Base-by-base conservation (phyloP, 2,888 invertebrate species). In the Poecilus cupreus region DNA sequence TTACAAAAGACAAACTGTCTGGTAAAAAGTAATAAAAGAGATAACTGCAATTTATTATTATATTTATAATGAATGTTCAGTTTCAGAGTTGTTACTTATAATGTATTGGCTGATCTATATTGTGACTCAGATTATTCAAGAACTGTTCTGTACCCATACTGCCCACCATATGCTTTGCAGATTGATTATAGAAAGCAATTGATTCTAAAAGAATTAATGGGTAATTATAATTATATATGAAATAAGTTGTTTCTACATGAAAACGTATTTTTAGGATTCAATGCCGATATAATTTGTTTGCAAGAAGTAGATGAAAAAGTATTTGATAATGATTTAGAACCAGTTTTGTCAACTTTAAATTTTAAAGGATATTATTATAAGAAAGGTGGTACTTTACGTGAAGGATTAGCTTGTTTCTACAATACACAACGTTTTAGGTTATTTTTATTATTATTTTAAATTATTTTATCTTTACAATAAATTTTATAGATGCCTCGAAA, bases 221-320 rank as follows among this genome's bases (percentile, higher is more conserved):
- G 96, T 94, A 88, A 86, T 26, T 3, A 32, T 32, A 77, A 64
- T 26, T 8, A 37, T 22, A 46, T 32, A 32, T 2, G 8, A 78
- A 54, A 26, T 49, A n/a, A 24, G 16, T 2, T 51, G 20, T 57
- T 57, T 57, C n/a, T 57, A 1, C 10, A 10, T 57, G 6, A 2
- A 22, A 1, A 24, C 46, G 89, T 10, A 60, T 86, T 84, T 87
- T 11, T 84, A 93, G 97, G 96, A n/a, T 98, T 97, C 87, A 95
- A 98, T 90, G 93, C 94, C 46, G 98, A 98, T 88, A 90, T 98
- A 74, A 90, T 97, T 76, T 98, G 98, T 85, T 90, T 98, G 11
- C 98, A 98, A 92, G 98, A 98, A 91, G 96, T 98, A 0, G 98
- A 98, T 88, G 88, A 87, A 10, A 95, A 94, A 89, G 91, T 97